Evolutionary conservation across 2,797 vertebrate genomes (phyloP).

Genomic region (Phalloptychus januarius): DNA sequence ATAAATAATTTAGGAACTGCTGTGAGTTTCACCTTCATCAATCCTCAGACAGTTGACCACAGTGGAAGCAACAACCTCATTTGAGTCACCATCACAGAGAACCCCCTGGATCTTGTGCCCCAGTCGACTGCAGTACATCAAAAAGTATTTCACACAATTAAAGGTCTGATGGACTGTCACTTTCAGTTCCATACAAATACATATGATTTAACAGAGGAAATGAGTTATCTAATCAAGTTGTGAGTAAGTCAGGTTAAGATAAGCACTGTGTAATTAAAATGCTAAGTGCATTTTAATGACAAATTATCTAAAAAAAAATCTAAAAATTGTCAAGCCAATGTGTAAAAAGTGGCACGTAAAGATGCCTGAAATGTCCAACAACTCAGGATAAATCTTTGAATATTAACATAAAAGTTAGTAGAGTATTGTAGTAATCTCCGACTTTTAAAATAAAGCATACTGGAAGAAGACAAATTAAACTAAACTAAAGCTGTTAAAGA

Average conservation of each 20-base stretch:
- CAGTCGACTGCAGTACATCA: conserved; percentile 78
- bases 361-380: neutral
- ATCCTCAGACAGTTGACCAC: conserved; percentile 89
- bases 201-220: neutral
- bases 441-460: neutral
- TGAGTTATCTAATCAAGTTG: neutral
- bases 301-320: neutral
- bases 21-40: conserved; percentile 78
- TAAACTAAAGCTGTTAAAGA: neutral
- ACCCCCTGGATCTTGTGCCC: conserved; percentile 89
- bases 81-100: conserved; percentile 88
- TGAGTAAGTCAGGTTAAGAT: neutral
- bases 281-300: too few relatives aligned
- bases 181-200: neutral
- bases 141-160: neutral
- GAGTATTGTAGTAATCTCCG: neutral
- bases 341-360: neutral
- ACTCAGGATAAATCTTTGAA: neutral
- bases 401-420: neutral
- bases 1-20: neutral
- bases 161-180: neutral
- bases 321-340: neutral
- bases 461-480: neutral
- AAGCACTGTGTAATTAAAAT: neutral
- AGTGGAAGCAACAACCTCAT: conserved; percentile 87